phyloP scores from a whole-genome alignment of 1,140 invertebrate species.

The Oncopeltus fasciatus region DNA sequence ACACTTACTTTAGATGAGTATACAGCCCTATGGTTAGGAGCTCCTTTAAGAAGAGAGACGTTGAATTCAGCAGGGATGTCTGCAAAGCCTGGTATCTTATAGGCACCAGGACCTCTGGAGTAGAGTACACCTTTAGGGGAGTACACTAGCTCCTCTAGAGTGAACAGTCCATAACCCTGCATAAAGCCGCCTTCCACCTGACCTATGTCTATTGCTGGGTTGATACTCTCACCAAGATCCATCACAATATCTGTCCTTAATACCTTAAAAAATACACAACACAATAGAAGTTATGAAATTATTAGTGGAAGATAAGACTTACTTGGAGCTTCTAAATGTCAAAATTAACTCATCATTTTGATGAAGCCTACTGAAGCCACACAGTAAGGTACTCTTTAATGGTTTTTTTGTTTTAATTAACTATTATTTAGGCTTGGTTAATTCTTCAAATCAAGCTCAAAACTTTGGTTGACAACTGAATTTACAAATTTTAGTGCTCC shows the following conservation, averaged over 20 bases:
- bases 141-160: slow-evolving; percentile 76
- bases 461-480: too few species aligned
- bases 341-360: too few species aligned
- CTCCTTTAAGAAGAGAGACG: slow-evolving; percentile 76
- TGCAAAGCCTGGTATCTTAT: slow-evolving; percentile 81
- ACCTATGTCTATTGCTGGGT: slow-evolving; percentile 90
- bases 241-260: slow-evolving; percentile 84
- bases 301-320: background rate
- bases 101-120: slow-evolving; percentile 78
- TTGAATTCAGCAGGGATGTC: slow-evolving; percentile 87
- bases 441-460: too few species aligned
- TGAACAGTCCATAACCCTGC: slow-evolving; percentile 85
- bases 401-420: too few species aligned
- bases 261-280: slow-evolving; percentile 36
- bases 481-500: too few species aligned
- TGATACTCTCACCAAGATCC: slow-evolving; percentile 84
- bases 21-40: slow-evolving; percentile 74
- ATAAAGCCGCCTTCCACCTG: slow-evolving; percentile 89
- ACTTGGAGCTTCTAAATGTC: background rate
- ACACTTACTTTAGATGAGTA: slow-evolving; percentile 89
- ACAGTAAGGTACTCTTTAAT: too few species aligned
- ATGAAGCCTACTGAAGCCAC: too few species aligned
- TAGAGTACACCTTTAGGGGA: slow-evolving; percentile 66
- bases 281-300: slow-evolving; percentile 8
- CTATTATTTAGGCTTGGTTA: too few species aligned